A percentile compares a stretch with the other conserved stretches of the same genome.
phyloP scores from a whole-genome alignment of 2,797 vertebrate species.

The Phyllotis vaccarum region DNA sequence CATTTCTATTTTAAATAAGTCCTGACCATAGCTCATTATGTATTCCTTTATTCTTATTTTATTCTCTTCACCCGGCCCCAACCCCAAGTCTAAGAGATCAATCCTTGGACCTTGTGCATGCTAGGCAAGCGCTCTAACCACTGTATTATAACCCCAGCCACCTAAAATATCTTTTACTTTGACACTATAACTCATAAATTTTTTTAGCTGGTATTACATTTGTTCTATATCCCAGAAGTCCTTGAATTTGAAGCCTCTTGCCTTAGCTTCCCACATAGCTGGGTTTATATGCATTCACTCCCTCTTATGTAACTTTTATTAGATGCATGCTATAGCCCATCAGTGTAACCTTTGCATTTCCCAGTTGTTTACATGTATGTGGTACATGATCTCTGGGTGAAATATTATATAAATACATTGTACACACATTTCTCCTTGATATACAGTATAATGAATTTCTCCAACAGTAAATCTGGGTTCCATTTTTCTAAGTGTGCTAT shows the following conservation, averaged over 20 bases:
- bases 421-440: not conserved
- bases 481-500: not conserved
- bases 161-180: not conserved
- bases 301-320: constrained; percentile 45
- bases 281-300: not conserved
- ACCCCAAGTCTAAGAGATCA: not conserved
- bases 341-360: not conserved
- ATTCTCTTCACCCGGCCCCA: not conserved
- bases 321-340: not conserved
- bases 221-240: not conserved
- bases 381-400: not conserved
- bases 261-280: not conserved
- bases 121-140: not conserved
- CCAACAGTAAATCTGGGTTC: not conserved
- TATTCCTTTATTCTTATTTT: constrained; percentile 12
- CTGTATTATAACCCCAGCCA: not conserved
- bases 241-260: not conserved
- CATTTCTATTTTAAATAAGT: constrained; percentile 16
- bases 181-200: not conserved
- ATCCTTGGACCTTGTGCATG: not conserved
- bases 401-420: not conserved
- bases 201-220: not conserved
- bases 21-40: not conserved
- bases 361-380: not conserved
- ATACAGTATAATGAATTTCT: constrained; percentile 49